Conservation (phyloP, 2,888 invertebrate genomes). For the Cheilosia soror region DNA sequence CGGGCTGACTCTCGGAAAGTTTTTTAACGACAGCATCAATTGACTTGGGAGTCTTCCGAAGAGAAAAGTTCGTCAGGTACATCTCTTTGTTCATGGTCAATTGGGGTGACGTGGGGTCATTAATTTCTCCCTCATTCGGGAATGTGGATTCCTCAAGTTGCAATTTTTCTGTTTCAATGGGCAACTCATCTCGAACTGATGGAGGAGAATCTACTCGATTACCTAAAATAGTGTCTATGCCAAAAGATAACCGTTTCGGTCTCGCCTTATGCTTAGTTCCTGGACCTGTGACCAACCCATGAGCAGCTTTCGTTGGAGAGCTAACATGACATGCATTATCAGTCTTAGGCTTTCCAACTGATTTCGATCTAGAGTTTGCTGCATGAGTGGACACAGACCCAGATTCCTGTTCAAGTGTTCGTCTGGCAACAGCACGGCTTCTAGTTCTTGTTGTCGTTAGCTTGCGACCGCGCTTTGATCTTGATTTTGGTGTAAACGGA, state of each 20-base stretch:
- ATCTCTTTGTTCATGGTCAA: conserved; percentile 26
- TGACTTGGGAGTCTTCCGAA: conserved; percentile 36
- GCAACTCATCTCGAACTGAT: not conserved
- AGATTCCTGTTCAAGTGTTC: not conserved
- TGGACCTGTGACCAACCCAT: not conserved
- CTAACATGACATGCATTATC: not conserved
- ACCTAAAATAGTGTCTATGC: conserved; percentile 31
- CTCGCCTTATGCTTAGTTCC: not conserved
- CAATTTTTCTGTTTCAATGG: not conserved
- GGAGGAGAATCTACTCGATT: not conserved
- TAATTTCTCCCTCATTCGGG: not conserved
- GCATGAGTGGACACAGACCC: not conserved
- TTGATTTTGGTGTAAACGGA: conserved; percentile 15
- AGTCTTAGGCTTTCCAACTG: not conserved
- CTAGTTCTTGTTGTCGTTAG: not conserved
- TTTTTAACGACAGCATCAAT: conserved; percentile 27
- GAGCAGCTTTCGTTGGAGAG: not conserved
- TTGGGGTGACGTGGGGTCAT: conserved; percentile 1
- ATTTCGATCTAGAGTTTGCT: not conserved
- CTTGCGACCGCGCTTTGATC: not conserved
- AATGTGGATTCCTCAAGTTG: not conserved
- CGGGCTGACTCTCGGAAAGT: not conserved
- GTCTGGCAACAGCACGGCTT: not conserved
- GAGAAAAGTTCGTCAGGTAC: conserved; percentile 30
- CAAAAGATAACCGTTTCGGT: conserved; percentile 14